Evolutionary conservation across 2,113 vertebrate genomes (phyloP).

Genomic region (Athene cunicularia): DNA sequence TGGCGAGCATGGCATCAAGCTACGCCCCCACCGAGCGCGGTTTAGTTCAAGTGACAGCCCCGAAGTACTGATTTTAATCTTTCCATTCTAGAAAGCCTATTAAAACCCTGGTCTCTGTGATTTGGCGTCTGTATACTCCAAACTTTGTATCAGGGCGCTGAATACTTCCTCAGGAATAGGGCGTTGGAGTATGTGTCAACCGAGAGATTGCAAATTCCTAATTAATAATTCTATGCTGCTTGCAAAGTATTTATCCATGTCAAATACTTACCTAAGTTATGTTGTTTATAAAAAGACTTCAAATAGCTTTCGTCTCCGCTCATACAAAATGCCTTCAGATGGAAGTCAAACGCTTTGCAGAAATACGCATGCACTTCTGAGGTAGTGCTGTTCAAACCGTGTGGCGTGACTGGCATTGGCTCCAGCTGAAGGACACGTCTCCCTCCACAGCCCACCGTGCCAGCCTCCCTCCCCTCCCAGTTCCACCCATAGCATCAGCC

Average conservation of each 20-base stretch:
- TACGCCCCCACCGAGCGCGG: not conserved
- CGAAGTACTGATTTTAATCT: not conserved
- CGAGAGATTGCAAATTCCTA: not conserved
- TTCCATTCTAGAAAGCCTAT: not conserved
- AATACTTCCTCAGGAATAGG: not conserved
- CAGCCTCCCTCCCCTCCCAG: not conserved
- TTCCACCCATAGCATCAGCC: not conserved
- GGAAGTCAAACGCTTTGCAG: not conserved
- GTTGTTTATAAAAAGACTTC: not conserved
- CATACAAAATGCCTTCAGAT: not conserved
- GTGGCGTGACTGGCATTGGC: not conserved
- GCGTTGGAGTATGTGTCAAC: fast-evolving
- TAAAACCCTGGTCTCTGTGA: not conserved
- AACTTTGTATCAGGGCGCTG: not conserved
- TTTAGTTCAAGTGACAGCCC: not conserved
- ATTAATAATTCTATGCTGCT: not conserved
- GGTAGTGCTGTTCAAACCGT: not conserved
- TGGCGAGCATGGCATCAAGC: fast-evolving
- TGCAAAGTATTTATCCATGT: not conserved
- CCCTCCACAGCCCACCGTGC: not conserved
- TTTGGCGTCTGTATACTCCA: not conserved
- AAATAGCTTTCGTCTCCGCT: not conserved
- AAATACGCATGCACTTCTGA: not conserved
- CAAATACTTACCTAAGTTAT: not conserved
- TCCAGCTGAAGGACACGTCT: not conserved